These are phyloP conservation scores for Synergus itoensis DNA, from an alignment of 2,888 invertebrate species.

Conservation along the genomic window DNA sequence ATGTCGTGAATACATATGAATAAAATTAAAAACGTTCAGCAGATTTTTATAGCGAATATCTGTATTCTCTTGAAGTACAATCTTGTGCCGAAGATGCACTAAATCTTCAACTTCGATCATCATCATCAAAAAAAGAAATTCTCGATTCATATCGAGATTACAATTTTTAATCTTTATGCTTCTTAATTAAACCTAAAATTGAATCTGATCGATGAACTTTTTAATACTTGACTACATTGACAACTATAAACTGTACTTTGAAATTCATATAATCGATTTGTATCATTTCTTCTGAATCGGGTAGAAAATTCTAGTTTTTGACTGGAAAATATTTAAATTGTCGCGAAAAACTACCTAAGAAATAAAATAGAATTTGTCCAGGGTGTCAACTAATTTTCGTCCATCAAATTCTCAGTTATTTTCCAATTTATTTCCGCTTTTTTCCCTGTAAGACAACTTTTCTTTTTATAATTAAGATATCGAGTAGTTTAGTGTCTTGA, in stretches of 20 bases:
- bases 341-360: not conserved
- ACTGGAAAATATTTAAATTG: slow-evolving; percentile 13
- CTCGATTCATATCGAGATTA: slow-evolving; percentile 16
- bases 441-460: too few species aligned
- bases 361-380: not conserved
- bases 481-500: slow-evolving; percentile 81
- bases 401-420: too few species aligned
- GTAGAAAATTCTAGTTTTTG: not conserved
- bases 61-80: slow-evolving; percentile 74
- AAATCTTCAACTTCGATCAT: not conserved
- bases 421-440: too few species aligned
- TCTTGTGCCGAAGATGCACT: slow-evolving; percentile 67
- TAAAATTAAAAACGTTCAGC: slow-evolving; percentile 72
- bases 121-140: not conserved
- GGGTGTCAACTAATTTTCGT: too few species aligned
- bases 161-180: not conserved
- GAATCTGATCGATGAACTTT: not conserved
- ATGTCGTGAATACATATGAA: slow-evolving; percentile 73
- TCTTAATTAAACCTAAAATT: not conserved
- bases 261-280: too few species aligned
- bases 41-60: slow-evolving; percentile 73
- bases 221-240: not conserved
- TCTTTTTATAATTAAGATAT: too few species aligned
- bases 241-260: too few species aligned
- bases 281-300: not conserved